Conservation (phyloP, 1,140 invertebrate species). For the Portunus trituberculatus region DNA sequence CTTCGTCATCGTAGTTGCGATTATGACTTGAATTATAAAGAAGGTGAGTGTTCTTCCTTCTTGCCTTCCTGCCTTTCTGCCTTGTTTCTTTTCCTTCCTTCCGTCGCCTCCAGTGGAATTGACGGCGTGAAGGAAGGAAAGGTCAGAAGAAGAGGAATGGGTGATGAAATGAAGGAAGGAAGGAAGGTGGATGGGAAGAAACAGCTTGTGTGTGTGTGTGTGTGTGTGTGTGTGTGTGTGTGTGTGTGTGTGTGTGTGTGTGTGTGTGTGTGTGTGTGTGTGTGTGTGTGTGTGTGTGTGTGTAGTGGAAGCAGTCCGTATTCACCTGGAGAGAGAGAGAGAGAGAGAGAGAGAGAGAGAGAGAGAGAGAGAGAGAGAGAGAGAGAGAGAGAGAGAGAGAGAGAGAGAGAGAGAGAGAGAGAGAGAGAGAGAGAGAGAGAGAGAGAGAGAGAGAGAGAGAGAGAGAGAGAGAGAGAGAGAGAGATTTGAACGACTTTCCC, state of each 20-base stretch:
- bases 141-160: not conserved
- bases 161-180: not conserved
- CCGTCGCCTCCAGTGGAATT: not conserved
- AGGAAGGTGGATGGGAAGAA: not conserved
- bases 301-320: not conserved
- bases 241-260: constrained; percentile 61
- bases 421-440: constrained; percentile 40
- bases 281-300: constrained; percentile 61
- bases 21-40: not conserved
- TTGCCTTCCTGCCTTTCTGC: not conserved
- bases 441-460: not conserved
- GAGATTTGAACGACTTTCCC: not conserved
- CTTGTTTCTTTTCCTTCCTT: not conserved
- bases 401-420: constrained; percentile 35
- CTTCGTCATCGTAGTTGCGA: not conserved
- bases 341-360: constrained; percentile 24
- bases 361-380: not conserved
- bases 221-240: constrained; percentile 58
- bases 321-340: not conserved
- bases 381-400: constrained; percentile 34
- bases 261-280: constrained; percentile 61
- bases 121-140: not conserved
- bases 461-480: constrained; percentile 13
- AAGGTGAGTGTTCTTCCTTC: not conserved
- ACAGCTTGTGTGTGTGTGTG: constrained; percentile 52